phyloP scores from a whole-genome alignment of 2,113 vertebrate genomes.

The Myodes glareolus region DNA sequence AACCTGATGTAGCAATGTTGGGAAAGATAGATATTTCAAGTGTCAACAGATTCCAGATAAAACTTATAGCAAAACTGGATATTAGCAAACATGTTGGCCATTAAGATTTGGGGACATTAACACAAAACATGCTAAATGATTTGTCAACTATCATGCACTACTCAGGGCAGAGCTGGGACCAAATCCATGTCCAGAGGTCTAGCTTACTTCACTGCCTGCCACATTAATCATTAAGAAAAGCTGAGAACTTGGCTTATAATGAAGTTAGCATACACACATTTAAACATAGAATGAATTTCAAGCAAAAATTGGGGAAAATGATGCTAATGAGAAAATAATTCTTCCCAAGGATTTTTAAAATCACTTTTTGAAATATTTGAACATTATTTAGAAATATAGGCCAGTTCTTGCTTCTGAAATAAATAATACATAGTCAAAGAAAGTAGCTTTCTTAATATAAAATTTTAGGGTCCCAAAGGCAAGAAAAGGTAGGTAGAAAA shows the following conservation, averaged over 20 bases:
- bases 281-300: slow-evolving; percentile 3
- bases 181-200: background rate
- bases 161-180: background rate
- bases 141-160: background rate
- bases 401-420: background rate
- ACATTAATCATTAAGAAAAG: background rate
- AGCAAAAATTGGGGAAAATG: background rate
- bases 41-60: background rate
- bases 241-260: slow-evolving; percentile 2
- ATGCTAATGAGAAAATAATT: slow-evolving; percentile 3
- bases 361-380: background rate
- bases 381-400: slow-evolving; percentile 10
- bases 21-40: slow-evolving; percentile 28
- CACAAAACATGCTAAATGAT: background rate
- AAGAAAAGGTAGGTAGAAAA: background rate
- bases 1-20: background rate
- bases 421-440: slow-evolving; percentile 6
- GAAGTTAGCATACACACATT: background rate
- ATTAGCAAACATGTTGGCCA: background rate
- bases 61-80: background rate
- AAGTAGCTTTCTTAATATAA: background rate
- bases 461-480: background rate
- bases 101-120: background rate
- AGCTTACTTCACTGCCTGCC: background rate
- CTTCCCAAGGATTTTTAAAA: background rate